These are phyloP conservation scores for Pyrgus malvae DNA, from an alignment of 2,888 invertebrate genomes.

Conservation along the genomic window DNA sequence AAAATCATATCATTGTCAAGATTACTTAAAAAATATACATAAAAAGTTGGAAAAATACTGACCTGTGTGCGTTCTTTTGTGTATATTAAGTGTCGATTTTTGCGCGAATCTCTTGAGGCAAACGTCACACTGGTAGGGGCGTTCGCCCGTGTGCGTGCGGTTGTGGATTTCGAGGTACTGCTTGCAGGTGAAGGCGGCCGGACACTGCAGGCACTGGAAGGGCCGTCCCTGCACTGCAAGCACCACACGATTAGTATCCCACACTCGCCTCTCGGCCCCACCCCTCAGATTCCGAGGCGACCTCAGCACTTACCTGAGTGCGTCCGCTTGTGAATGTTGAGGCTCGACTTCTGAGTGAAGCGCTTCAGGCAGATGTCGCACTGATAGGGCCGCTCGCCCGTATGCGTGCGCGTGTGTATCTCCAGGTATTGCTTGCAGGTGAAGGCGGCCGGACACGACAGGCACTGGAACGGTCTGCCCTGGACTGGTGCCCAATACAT, in stretches of 20 bases:
- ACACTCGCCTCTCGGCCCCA: slow-evolving; percentile 42
- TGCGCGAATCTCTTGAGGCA: slow-evolving; percentile 91
- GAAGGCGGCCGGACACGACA: slow-evolving; percentile 82
- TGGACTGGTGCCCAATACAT: slow-evolving; percentile 81
- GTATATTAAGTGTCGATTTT: slow-evolving; percentile 91
- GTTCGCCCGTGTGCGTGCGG: slow-evolving; percentile 80
- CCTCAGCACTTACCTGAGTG: slow-evolving; percentile 83
- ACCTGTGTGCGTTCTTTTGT: slow-evolving; percentile 90
- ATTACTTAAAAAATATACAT: neutral
- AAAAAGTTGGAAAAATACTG: slow-evolving; percentile 40
- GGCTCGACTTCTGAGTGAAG: slow-evolving; percentile 91
- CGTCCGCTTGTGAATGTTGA: slow-evolving; percentile 90
- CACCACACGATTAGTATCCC: slow-evolving; percentile 4
- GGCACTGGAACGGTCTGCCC: slow-evolving; percentile 83
- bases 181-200: slow-evolving; percentile 83
- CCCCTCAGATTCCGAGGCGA: slow-evolving; percentile 32
- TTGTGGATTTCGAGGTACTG: slow-evolving; percentile 81
- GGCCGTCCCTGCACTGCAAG: slow-evolving; percentile 80
- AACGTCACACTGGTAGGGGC: slow-evolving; percentile 86
- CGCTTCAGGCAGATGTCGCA: slow-evolving; percentile 90
- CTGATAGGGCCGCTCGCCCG: slow-evolving; percentile 83
- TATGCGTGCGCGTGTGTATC: slow-evolving; percentile 80
- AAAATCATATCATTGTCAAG: slow-evolving; percentile 23
- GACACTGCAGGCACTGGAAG: slow-evolving; percentile 83
- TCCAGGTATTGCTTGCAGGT: slow-evolving; percentile 82